A percentile compares a stretch with the other conserved stretches of the same genome.
Conservation (phyloP, 2,888 invertebrate species). For the Ernsta delagoae region DNA sequence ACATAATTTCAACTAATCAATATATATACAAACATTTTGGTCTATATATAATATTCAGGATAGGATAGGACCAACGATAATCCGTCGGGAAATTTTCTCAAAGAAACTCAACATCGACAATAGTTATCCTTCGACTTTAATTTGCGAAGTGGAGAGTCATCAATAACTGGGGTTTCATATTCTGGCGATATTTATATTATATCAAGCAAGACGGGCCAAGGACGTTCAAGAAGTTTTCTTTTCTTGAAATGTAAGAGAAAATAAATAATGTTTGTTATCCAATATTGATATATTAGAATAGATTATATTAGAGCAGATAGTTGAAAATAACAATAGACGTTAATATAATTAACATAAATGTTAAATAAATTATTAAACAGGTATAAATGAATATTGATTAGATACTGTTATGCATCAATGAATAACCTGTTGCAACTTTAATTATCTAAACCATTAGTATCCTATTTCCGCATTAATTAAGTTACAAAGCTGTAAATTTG, state of each 20-base stretch:
- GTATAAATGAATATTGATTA: not conserved
- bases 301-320: too few species aligned
- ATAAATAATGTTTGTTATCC: not conserved
- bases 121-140: not conserved
- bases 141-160: slow-evolving; percentile 2
- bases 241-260: not conserved
- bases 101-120: not conserved
- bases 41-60: too few species aligned
- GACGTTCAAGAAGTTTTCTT: not conserved
- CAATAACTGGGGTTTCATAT: not conserved
- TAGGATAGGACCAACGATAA: not conserved
- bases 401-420: not conserved
- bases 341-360: not conserved
- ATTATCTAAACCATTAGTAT: not conserved
- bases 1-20: too few species aligned
- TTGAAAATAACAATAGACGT: too few species aligned
- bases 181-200: not conserved
- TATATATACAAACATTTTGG: too few species aligned
- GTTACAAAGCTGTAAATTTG: not conserved
- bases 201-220: not conserved
- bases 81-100: not conserved
- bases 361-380: not conserved
- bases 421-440: not conserved
- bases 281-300: too few species aligned
- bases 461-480: not conserved